phyloP scores from a whole-genome alignment of 2,113 vertebrate species.

The Gadus macrocephalus region DNA sequence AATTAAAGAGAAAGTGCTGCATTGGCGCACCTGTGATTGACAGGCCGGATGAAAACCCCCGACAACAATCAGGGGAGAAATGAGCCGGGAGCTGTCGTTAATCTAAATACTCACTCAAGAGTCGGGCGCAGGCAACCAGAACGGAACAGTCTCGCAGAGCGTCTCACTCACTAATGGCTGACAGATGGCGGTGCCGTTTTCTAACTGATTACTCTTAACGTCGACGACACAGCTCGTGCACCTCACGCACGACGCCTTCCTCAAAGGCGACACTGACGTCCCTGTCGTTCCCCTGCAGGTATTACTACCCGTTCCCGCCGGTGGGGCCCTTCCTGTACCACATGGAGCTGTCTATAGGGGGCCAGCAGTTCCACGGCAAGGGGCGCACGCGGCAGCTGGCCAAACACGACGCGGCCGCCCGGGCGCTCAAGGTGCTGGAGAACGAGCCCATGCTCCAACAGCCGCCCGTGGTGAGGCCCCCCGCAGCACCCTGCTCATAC shows the following conservation, averaged over 20 bases:
- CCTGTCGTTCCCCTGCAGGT: conserved; percentile 70
- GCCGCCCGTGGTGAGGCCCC: conserved; percentile 75
- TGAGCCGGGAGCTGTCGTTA: no score
- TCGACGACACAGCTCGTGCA: no score
- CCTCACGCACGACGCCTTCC: no score
- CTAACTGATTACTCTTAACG: no score
- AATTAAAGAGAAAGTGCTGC: not conserved
- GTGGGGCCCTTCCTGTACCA: conserved; percentile 91
- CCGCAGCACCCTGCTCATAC: no score
- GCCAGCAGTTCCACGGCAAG: conserved; percentile 94
- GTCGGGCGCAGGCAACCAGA: no score
- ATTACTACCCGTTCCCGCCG: conserved; percentile 94
- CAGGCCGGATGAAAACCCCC: not conserved
- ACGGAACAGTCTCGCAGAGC: no score
- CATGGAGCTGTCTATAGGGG: conserved; percentile 94
- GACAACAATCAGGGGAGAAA: not conserved
- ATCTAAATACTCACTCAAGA: no score
- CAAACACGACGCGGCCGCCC: conserved; percentile 92
- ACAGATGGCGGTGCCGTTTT: no score
- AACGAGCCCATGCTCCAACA: conserved; percentile 89
- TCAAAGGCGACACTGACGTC: no score
- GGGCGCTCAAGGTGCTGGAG: conserved; percentile 89
- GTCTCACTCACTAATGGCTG: no score
- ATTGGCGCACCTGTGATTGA: not conserved
- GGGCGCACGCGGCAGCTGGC: conserved; percentile 92